phyloP scores from a whole-genome alignment of 2,797 vertebrate genomes.

The Melanotaenia trifasciata region DNA sequence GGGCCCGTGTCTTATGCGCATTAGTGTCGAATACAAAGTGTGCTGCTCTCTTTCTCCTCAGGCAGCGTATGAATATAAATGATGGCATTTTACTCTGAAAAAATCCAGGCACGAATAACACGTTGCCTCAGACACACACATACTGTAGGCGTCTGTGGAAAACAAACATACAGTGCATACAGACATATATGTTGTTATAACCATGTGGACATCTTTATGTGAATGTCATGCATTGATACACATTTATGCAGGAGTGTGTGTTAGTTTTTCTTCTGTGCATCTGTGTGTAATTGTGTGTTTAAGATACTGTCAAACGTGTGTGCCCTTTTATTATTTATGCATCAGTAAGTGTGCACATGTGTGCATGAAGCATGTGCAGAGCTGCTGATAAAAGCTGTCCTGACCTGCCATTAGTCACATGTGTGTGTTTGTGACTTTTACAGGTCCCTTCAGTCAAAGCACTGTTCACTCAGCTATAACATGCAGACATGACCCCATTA shows the following conservation, averaged over 20 bases:
- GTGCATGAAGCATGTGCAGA: conserved; percentile 42
- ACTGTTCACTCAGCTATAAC: background rate
- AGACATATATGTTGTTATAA: background rate
- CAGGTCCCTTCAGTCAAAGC: background rate
- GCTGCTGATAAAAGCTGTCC: conserved; percentile 54
- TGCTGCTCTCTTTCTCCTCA: conserved; percentile 50
- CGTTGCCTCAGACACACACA: conserved; percentile 1
- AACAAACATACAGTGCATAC: background rate
- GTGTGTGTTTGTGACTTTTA: background rate
- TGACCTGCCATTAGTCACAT: conserved; percentile 8
- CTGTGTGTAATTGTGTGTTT: conserved; percentile 3
- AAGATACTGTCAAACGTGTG: background rate
- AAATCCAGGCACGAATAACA: conserved; percentile 29
- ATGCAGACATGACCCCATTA: background rate
- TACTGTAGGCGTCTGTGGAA: background rate
- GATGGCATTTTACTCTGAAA: conserved; percentile 51
- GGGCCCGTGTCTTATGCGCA: conserved; percentile 66
- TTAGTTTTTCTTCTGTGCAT: background rate
- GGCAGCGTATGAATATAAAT: conserved; percentile 68
- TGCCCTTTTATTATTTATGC: background rate
- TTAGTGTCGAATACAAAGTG: conserved; percentile 71
- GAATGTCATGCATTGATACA: background rate
- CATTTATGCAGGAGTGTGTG: background rate
- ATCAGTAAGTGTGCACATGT: conserved; percentile 11
- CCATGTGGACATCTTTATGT: background rate